Base-by-base conservation (phyloP, 2,113 vertebrate genomes). In the Bagarius yarrelli region DNA sequence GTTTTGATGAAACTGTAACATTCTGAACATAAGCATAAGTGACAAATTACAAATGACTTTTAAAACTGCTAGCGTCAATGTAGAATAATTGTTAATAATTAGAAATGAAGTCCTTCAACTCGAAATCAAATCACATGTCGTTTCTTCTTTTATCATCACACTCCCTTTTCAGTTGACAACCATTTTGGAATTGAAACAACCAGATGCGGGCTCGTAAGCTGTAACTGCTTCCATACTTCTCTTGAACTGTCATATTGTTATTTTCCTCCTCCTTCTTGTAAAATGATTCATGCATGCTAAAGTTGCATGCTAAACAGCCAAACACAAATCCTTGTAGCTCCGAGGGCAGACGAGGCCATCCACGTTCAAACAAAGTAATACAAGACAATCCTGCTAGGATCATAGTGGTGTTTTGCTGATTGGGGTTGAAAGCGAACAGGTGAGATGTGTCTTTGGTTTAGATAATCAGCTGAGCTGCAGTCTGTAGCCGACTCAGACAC, bases 221-320 rank as follows among this genome's bases (percentile, higher is more conserved):
- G 8, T 75, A 77, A 56, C 40, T 47, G 32, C 66, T 80, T 80
- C 78, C 66, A 80, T 55, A 72, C 78, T 55, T 47, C 66, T 34
- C 56, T 79, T 53, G 4, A 40, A 78, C 55, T 36, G 53, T 60
- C 52, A 53, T 56, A 19, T 61, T 66, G n/a, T 30, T 5, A 1
- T 25, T 30, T 70, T 50, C 40, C 40, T 25, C n/a, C 66, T 23
- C 25, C 50, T n/a, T 70, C 60, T 34, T 11, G 19, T 69, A 23
- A 64, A 53, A 52, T 72, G 50, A 80, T 56, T 72, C n/a, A n/a
- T n/a, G n/a, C n/a, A n/a, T n/a, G n/a, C 21, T 47, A 34, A 66
- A 47, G 61, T 69, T 19, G 32, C 56, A 56, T 44, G 52, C 23
- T 56, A 69, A 32, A 27, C 21, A 21, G 23, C 77, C 63, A 56